Percentiles rank a stretch among this genome's conserved stretches.
phyloP scores from a whole-genome alignment of 2,888 invertebrate species.

The Xestoiulus laeticollis region DNA sequence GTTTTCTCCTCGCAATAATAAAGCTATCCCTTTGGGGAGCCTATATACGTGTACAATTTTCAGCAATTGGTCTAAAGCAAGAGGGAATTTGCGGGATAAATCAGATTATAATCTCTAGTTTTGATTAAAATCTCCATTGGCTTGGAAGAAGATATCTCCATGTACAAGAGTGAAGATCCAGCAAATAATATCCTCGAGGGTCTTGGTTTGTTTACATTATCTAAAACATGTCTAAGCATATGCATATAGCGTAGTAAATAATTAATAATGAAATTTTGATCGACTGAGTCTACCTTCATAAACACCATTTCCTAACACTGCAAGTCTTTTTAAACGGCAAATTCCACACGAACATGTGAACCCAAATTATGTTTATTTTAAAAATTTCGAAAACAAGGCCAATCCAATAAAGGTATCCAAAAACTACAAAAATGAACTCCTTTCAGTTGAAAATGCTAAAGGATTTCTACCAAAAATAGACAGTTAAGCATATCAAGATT shows the following conservation, averaged over 20 bases:
- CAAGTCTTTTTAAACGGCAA: background rate
- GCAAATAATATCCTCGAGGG: background rate
- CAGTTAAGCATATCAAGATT: too few species aligned
- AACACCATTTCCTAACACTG: background rate
- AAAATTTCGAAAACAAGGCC: background rate
- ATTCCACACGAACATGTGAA: background rate
- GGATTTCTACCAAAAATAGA: too few species aligned
- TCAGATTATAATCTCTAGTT: background rate
- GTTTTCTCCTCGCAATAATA: background rate
- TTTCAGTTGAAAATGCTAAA: background rate
- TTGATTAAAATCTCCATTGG: constrained; percentile 29
- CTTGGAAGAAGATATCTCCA: background rate
- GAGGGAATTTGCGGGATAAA: background rate
- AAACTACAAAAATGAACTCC: background rate
- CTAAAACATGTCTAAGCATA: background rate
- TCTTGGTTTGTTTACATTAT: background rate
- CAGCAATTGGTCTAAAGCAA: background rate
- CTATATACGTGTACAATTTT: background rate
- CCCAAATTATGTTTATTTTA: background rate
- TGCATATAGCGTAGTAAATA: background rate
- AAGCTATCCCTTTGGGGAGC: background rate
- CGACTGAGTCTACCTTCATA: background rate
- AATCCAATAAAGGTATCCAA: background rate
- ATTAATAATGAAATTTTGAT: background rate
- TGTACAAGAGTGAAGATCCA: background rate